Percentiles rank a stretch among this genome's conserved stretches.
These are phyloP conservation scores for Sciurus vulgaris DNA, from an alignment of 2,797 vertebrate genomes.

Conservation along the genomic window DNA sequence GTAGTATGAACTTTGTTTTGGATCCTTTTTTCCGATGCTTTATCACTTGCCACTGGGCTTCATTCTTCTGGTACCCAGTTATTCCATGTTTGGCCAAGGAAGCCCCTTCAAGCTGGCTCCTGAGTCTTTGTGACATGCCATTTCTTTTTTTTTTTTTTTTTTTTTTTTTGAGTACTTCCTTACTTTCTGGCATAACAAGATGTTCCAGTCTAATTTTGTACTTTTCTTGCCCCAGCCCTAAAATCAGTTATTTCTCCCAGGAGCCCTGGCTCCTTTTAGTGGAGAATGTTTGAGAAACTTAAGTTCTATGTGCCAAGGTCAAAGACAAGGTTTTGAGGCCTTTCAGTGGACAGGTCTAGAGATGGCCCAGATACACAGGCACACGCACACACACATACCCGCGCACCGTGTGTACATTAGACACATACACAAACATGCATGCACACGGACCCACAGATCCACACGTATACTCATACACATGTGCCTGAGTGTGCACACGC, in stretches of 20 bases:
- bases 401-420: no score
- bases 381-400: fast-evolving
- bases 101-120: background rate
- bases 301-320: background rate
- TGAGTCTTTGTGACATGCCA: background rate
- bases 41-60: background rate
- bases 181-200: conserved; percentile 1
- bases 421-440: fast-evolving
- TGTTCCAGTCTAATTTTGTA: background rate
- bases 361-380: fast-evolving
- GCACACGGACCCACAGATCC: fast-evolving
- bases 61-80: background rate
- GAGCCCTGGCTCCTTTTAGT: background rate
- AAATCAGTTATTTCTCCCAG: background rate
- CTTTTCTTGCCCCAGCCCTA: background rate
- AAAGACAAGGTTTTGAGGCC: background rate
- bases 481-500: no score
- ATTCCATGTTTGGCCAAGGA: background rate
- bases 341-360: background rate
- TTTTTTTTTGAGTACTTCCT: background rate
- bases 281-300: background rate
- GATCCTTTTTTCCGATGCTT: no score
- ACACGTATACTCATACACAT: background rate
- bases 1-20: fast-evolving
- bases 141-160: background rate